Base-by-base conservation (phyloP, 2,888 invertebrate species). In the Noctua janthe region DNA sequence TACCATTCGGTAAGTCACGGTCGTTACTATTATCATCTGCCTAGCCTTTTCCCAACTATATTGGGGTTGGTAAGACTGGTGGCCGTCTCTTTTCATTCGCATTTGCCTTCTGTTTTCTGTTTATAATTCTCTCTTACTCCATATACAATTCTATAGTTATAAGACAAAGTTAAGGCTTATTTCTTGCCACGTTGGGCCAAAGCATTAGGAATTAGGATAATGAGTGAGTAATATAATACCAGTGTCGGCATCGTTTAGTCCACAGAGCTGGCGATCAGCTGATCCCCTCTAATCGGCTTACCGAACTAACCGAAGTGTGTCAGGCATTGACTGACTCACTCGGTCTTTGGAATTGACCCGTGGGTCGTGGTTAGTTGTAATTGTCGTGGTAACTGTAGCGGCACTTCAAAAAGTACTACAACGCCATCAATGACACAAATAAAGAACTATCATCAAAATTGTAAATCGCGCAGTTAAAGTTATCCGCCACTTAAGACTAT, bases 241-340 rank as follows among this genome's bases (percentile, higher is more conserved):
- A 66, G 75, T 76, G 81, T 84, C 87, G 81, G 88, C 74, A 59
- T 76, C 88, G 81, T 71, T 86, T 78, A 78, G 85, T 23, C 43
- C 15, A 66, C 64, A n/a, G 39, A 80, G 74, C 76, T 66, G n/a
- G 56, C 86, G 86, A 88, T 87, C 87, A 88, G 86, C 86, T 87
- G 86, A 87, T 88, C 88, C 78, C 17, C 20, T 71, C 10, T 86
- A 87, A 88, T 76, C 86, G 78, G 86, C 88, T 87, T 87, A 87
- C 62, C 56, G 64, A 75, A 86, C 74, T 78, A 80, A 80, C 74
- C 66, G 74, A 80, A 83, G 70, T 87, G 80, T 82, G 84, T 69
- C 71, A 51, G 20, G 39, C 62, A 70, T 88, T 78, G 78, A 87
- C 82, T 72, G 74, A 78, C 43, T 81, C 78, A 80, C 76, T 72